A percentile compares a stretch with the other conserved stretches of the same genome.
These are phyloP conservation scores for Caenorhabditis angaria DNA, from an alignment of 2,888 invertebrate species.

Conservation along the genomic window DNA sequence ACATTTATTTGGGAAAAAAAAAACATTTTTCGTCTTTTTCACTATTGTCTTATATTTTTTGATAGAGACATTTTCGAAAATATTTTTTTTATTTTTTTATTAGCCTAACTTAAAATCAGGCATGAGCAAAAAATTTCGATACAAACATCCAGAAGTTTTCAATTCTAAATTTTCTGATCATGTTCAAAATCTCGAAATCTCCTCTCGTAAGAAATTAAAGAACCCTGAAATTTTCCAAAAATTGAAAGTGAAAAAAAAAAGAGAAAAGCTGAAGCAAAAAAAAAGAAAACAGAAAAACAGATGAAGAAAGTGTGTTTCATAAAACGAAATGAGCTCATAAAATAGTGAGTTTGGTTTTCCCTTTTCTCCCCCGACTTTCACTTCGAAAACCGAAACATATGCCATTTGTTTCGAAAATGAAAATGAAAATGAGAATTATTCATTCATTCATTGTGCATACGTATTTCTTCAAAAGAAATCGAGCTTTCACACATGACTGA, in stretches of 20 bases:
- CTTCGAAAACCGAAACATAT: neutral
- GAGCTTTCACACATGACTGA: neutral
- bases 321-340: constrained; percentile 4
- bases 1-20: too few species aligned
- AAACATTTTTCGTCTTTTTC: too few species aligned
- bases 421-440: too few species aligned
- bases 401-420: neutral
- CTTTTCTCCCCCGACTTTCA: neutral
- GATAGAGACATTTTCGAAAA: too few species aligned
- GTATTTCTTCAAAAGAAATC: too few species aligned
- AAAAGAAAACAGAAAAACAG: neutral
- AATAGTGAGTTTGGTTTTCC: neutral
- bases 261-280: neutral
- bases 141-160: neutral
- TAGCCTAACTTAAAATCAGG: too few species aligned
- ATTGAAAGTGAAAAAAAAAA: neutral
- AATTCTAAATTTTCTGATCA: too few species aligned
- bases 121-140: neutral
- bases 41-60: too few species aligned
- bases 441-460: too few species aligned
- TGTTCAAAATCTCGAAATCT: too few species aligned
- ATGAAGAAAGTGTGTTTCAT: neutral
- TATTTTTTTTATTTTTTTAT: too few species aligned
- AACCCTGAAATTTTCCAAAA: neutral
- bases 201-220: too few species aligned